These are phyloP conservation scores for Neolamprologus tretocephalus DNA, from an alignment of 2,113 vertebrate genomes.

Conservation along the genomic window DNA sequence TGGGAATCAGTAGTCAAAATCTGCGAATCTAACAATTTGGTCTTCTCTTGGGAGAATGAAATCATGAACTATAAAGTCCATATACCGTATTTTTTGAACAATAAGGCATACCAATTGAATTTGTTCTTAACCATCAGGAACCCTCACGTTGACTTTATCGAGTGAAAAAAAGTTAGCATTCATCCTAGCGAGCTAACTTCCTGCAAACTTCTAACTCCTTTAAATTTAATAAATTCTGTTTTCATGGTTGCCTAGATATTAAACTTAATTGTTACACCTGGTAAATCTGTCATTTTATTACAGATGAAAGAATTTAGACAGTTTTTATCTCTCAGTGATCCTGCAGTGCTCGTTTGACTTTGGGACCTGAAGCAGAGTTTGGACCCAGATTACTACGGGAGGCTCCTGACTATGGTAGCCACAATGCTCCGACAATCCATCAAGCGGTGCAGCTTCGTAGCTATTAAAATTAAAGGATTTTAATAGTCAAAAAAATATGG, in stretches of 20 bases:
- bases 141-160: neutral
- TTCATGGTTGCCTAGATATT: neutral
- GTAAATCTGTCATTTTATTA: neutral
- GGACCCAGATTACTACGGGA: neutral
- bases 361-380: neutral
- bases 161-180: neutral
- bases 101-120: neutral
- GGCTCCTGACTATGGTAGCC: neutral
- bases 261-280: neutral
- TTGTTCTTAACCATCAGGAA: neutral
- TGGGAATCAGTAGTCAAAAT: neutral
- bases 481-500: neutral
- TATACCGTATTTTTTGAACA: neutral
- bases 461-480: neutral
- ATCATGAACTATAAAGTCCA: neutral
- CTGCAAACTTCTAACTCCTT: neutral
- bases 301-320: neutral
- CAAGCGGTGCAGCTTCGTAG: neutral
- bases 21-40: slow-evolving; percentile 1
- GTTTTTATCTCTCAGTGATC: neutral
- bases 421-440: neutral
- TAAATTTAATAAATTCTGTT: neutral
- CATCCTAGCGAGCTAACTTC: neutral
- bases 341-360: neutral
- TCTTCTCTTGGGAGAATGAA: slow-evolving; percentile 9